phyloP scores from a whole-genome alignment of 92 coral and sea anemone genomes.

The Epizoanthus scotinus region DNA sequence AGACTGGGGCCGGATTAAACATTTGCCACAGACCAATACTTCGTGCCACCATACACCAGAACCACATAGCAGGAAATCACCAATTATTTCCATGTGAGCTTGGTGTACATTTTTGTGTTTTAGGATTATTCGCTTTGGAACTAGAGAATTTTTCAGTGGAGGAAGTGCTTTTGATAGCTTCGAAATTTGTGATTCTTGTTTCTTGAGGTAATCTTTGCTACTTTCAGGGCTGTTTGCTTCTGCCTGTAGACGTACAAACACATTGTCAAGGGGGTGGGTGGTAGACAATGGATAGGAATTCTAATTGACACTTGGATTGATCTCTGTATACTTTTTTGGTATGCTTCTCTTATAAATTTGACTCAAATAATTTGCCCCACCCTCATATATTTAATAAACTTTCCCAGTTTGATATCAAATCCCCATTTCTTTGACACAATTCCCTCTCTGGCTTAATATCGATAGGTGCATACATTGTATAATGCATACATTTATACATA shows the following conservation, averaged over 20 bases:
- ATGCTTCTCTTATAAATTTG: no score
- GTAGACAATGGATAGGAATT: no score
- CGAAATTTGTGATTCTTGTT: slow-evolving; percentile 38
- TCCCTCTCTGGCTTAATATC: no score
- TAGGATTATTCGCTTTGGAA: slow-evolving; percentile 18
- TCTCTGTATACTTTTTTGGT: no score
- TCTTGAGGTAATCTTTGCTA: slow-evolving; percentile 6
- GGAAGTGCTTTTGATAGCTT: slow-evolving; percentile 32
- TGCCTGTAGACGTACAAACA: slow-evolving; percentile 36
- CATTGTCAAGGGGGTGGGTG: slow-evolving; percentile 43
- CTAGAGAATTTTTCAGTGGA: slow-evolving; percentile 13
- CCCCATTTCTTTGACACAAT: no score
- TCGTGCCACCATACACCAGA: slow-evolving; percentile 46
- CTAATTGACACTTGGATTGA: no score
- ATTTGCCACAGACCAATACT: no score
- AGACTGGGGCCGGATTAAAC: no score
- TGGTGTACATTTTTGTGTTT: slow-evolving; percentile 25
- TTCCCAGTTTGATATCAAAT: no score
- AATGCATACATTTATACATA: neutral
- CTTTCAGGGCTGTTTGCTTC: slow-evolving; percentile 11
- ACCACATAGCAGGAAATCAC: slow-evolving; percentile 38
- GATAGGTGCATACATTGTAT: no score
- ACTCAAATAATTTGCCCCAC: no score
- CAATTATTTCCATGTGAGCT: slow-evolving; percentile 43
- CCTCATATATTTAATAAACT: no score